Percentiles rank a stretch among this genome's conserved stretches.
These are phyloP conservation scores for Microcebus ravelobensis DNA, from an alignment of 2,113 vertebrate genomes.

Conservation along the genomic window DNA sequence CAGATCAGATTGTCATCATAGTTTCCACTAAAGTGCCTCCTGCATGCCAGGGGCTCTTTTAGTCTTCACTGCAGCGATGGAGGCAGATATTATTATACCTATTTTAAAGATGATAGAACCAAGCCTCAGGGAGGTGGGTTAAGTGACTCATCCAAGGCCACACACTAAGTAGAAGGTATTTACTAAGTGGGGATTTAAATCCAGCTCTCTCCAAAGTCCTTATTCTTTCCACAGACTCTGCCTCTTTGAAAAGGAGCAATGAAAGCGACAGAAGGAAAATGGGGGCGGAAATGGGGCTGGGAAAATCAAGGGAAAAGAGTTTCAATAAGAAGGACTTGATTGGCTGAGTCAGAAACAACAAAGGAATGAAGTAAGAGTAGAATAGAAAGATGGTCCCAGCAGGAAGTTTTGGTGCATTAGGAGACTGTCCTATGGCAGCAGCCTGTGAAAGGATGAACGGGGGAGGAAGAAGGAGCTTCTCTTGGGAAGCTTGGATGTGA, in stretches of 20 bases:
- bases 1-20: background rate
- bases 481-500: background rate
- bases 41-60: background rate
- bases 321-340: background rate
- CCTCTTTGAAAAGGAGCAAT: background rate
- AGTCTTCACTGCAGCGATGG: background rate
- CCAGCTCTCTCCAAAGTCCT: background rate
- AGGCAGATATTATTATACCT: background rate
- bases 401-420: background rate
- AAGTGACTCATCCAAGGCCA: background rate
- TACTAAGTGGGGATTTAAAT: background rate
- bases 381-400: background rate
- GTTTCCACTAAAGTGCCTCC: background rate
- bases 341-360: background rate
- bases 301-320: background rate
- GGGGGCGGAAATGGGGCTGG: background rate
- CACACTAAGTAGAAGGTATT: background rate
- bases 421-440: background rate
- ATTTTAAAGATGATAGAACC: background rate
- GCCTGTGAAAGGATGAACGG: background rate
- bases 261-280: background rate
- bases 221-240: background rate
- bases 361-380: background rate
- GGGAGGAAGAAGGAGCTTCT: background rate
- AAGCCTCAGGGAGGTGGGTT: background rate